Percentiles rank a stretch among this genome's conserved stretches.
phyloP scores from a whole-genome alignment of 2,113 vertebrate species.

The Ardeotis arabs region DNA sequence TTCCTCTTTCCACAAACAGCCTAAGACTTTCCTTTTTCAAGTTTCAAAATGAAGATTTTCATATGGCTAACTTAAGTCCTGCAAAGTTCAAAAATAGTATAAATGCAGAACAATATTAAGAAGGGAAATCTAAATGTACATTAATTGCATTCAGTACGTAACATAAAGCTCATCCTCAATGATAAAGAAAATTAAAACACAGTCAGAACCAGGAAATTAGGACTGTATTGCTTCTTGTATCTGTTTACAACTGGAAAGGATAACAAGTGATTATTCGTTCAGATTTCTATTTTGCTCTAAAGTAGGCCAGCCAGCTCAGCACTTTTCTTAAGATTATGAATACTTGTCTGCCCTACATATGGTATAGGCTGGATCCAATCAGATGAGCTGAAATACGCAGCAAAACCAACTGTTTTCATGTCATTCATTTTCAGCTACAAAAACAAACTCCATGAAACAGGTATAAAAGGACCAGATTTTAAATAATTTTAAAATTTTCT shows the following conservation, averaged over 20 bases:
- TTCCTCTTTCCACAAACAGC: neutral
- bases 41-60: neutral
- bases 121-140: neutral
- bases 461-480: neutral
- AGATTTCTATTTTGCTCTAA: constrained; percentile 18
- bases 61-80: neutral
- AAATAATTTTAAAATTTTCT: neutral
- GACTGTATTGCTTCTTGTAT: neutral
- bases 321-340: constrained; percentile 54
- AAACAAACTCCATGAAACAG: neutral
- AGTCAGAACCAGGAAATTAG: neutral
- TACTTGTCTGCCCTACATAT: constrained; percentile 64
- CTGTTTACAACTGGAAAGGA: constrained; percentile 13
- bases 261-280: constrained; percentile 38
- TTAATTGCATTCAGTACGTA: neutral
- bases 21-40: neutral
- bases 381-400: neutral
- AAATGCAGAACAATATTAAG: neutral
- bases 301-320: constrained; percentile 60
- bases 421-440: neutral
- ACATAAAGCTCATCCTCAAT: neutral
- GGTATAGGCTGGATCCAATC: constrained; percentile 18
- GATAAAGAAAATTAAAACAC: neutral
- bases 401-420: neutral
- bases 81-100: neutral